phyloP scores from a whole-genome alignment of 2,113 vertebrate genomes.

The Eretmochelys imbricata region DNA sequence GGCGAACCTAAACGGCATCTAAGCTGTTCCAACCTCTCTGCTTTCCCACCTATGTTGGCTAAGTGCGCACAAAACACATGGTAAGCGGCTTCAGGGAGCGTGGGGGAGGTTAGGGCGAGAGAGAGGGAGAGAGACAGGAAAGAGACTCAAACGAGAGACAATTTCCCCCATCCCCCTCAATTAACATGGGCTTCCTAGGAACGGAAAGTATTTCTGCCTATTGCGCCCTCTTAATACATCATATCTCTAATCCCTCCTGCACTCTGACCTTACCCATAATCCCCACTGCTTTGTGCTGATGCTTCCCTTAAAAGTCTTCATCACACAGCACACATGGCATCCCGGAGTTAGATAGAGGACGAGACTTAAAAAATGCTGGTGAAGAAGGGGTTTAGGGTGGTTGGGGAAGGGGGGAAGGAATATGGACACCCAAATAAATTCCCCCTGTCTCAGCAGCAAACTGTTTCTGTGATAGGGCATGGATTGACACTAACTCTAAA shows the following conservation, averaged over 20 bases:
- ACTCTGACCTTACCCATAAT: slow-evolving; percentile 78
- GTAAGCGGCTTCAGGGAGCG: not conserved
- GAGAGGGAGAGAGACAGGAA: not conserved
- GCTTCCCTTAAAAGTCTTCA: slow-evolving; percentile 39
- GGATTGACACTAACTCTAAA: not conserved
- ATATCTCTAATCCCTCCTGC: slow-evolving; percentile 73
- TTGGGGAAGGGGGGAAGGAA: fast-evolving
- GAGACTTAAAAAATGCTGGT: not conserved
- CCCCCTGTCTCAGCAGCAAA: not conserved
- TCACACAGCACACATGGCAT: not conserved
- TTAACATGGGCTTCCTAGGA: slow-evolving; percentile 67
- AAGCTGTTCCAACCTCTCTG: not conserved
- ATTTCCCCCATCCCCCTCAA: slow-evolving; percentile 57
- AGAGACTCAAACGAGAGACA: not conserved
- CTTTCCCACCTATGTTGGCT: not conserved
- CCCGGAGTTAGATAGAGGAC: no score
- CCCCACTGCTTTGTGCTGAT: slow-evolving; percentile 57
- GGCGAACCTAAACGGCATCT: not conserved
- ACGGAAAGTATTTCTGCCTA: slow-evolving; percentile 58
- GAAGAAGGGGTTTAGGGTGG: not conserved
- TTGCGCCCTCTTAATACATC: slow-evolving; percentile 70
- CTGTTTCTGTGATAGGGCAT: not conserved
- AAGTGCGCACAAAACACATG: not conserved
- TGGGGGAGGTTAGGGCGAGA: not conserved
- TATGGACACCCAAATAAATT: not conserved